Evolutionary conservation across 2,113 vertebrate species (phyloP), one percentile per base, ranked within the genome.

Genomic region (Oenanthe oenanthe): DNA sequence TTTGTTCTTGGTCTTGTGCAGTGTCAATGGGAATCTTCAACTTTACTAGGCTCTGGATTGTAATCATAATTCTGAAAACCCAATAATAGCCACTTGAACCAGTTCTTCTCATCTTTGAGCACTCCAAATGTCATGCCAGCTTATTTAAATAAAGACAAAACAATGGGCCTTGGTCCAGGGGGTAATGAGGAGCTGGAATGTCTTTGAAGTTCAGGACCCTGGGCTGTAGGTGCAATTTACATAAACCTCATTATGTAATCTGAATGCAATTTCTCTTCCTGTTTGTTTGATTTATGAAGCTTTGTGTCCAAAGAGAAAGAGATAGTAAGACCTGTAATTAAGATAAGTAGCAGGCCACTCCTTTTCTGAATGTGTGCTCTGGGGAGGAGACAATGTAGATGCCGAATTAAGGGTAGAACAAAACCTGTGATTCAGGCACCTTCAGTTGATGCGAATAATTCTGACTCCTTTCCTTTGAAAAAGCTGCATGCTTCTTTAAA

Each of bases 111-210:
- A 88, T 95, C 85, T 88, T 34, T 4, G 7, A 53, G 88, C 29
- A 4, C 72, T 96, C 65, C 48, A 53, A 85, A 65, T 53, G 68
- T 85, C 26, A 1, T 86, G 90, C 88, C 92, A 96, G 2, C 72
- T 86, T 90, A 92, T 95, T 96, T 96, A 86, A 90, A 95, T 95
- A 86, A 85, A 90, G 86, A 96, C 89, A 95, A 93, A 96, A 83
- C 93, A 87, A 8, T 28, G 89, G 89, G 95, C 84, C 70, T 47
- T 70, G 85, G 53, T 95, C 88, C 92, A 88, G 82, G 63, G 95
- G 71, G 56, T 96, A 92, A 92, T 3, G 34, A 93, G 92, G 72
- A 86, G 47, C 75, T 88, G 96, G 96, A 97, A 96, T 96, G 92
- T 76, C 68, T 97, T 96, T 96, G 96, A 97, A 97, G 96, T 88